Percentiles rank a stretch among this genome's conserved stretches.
phyloP scores from a whole-genome alignment of 2,797 vertebrate species.

The Cynodonichthys magdalenae region DNA sequence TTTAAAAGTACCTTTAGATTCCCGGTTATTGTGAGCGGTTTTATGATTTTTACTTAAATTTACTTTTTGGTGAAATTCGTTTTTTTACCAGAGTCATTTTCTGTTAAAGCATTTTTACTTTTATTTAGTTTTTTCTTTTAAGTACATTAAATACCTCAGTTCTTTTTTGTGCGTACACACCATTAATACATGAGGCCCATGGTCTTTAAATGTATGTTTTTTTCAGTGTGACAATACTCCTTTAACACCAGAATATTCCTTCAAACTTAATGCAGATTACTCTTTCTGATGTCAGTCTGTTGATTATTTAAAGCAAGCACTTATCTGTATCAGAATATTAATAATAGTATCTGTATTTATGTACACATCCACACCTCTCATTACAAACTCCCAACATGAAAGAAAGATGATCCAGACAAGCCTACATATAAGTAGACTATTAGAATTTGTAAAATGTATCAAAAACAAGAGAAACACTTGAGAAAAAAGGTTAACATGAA shows the following conservation, averaged over 20 bases:
- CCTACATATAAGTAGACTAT: slow-evolving; percentile 55
- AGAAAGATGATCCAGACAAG: slow-evolving; percentile 24
- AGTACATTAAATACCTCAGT: too few species aligned
- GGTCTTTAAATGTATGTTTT: not conserved
- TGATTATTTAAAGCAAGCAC: slow-evolving; percentile 63
- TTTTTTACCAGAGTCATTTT: too few species aligned
- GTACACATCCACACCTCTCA: slow-evolving; percentile 60
- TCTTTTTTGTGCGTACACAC: too few species aligned
- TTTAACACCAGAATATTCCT: slow-evolving; percentile 19
- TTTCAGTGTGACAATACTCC: slow-evolving; percentile 4
- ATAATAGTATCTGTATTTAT: slow-evolving; percentile 67
- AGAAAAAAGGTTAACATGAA: slow-evolving; percentile 47
- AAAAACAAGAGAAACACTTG: slow-evolving; percentile 51
- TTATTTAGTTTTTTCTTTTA: too few species aligned
- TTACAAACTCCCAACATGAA: slow-evolving; percentile 18
- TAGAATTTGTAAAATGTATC: slow-evolving; percentile 57
- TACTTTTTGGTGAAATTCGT: too few species aligned
- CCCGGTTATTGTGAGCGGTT: too few species aligned
- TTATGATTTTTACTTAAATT: too few species aligned
- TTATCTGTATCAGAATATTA: slow-evolving; percentile 47
- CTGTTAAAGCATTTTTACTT: too few species aligned
- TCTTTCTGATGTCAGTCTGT: slow-evolving; percentile 2
- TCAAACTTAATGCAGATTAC: slow-evolving; percentile 13
- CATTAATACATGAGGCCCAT: too few species aligned
- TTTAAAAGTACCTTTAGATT: too few species aligned